These are phyloP conservation scores for Calameuta filiformis DNA, from an alignment of 2,888 invertebrate genomes.

Conservation along the genomic window DNA sequence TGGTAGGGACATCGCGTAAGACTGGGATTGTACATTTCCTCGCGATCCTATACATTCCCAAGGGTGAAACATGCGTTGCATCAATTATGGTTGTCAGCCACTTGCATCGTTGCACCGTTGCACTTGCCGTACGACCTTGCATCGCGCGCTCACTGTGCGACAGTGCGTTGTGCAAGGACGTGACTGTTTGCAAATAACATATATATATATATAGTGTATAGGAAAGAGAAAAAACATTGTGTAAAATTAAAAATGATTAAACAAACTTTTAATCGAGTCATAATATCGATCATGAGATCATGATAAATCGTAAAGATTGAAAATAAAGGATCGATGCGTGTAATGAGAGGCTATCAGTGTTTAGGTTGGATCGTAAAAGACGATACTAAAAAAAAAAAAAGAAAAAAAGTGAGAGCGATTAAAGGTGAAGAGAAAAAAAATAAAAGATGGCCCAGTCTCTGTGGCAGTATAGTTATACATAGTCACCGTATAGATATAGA, in stretches of 20 bases:
- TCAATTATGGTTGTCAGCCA: background rate
- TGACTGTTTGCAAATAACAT: background rate
- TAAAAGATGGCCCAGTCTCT: background rate
- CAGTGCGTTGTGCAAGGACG: background rate
- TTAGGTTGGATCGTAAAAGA: background rate
- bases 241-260: background rate
- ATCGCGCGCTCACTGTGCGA: background rate
- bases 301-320: background rate
- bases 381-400: background rate
- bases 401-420: background rate
- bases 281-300: background rate
- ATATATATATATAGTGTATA: background rate
- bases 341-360: background rate
- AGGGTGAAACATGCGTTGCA: background rate
- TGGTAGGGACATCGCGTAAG: background rate
- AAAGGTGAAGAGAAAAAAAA: background rate
- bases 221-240: background rate
- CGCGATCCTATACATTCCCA: background rate
- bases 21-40: background rate
- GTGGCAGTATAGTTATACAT: background rate
- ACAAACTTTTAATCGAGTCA: background rate
- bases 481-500: background rate
- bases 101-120: background rate
- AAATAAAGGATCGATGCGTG: background rate
- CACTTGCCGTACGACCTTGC: background rate